Percentiles rank a stretch among this genome's conserved stretches.
These are phyloP conservation scores for Hermaeophaga mercurialis DNA, from an alignment of 2,888 invertebrate species.

Conservation along the genomic window DNA sequence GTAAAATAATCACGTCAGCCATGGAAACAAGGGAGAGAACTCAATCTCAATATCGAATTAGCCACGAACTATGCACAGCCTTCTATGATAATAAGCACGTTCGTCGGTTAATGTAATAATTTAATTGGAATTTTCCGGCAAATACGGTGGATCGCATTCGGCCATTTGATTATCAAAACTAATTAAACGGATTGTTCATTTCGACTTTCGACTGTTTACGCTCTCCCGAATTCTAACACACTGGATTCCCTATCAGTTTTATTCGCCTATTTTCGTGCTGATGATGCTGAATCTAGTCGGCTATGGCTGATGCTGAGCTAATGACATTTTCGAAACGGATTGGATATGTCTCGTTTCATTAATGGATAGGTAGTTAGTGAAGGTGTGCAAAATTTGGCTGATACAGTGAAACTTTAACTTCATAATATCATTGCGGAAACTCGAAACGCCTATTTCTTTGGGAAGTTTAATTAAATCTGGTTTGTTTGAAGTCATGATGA, in stretches of 20 bases:
- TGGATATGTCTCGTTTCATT: background rate
- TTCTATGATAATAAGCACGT: constrained; percentile 21
- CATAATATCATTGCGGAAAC: too few relatives aligned
- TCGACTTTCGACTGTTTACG: constrained; percentile 23
- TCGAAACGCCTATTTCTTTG: too few relatives aligned
- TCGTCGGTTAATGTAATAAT: constrained; percentile 24
- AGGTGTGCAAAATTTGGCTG: background rate
- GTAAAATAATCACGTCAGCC: constrained; percentile 7
- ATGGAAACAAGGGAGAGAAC: constrained; percentile 3
- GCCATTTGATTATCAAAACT: constrained; percentile 22
- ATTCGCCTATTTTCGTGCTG: constrained; percentile 11
- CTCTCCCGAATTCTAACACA: constrained; percentile 16
- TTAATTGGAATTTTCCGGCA: constrained; percentile 25
- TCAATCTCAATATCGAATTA: constrained; percentile 19
- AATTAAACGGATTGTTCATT: constrained; percentile 28
- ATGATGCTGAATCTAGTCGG: constrained; percentile 9
- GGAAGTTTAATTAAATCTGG: too few relatives aligned
- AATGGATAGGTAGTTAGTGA: background rate
- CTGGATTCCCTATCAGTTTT: constrained; percentile 8
- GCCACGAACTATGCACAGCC: constrained; percentile 10
- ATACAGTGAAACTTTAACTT: too few relatives aligned
- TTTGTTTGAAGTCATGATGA: too few relatives aligned
- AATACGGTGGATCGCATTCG: constrained; percentile 17
- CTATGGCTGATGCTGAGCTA: constrained; percentile 5
- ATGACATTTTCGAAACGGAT: constrained; percentile 6